Base-by-base conservation (phyloP, 2,797 vertebrate genomes). In the Sarcoramphus papa region DNA sequence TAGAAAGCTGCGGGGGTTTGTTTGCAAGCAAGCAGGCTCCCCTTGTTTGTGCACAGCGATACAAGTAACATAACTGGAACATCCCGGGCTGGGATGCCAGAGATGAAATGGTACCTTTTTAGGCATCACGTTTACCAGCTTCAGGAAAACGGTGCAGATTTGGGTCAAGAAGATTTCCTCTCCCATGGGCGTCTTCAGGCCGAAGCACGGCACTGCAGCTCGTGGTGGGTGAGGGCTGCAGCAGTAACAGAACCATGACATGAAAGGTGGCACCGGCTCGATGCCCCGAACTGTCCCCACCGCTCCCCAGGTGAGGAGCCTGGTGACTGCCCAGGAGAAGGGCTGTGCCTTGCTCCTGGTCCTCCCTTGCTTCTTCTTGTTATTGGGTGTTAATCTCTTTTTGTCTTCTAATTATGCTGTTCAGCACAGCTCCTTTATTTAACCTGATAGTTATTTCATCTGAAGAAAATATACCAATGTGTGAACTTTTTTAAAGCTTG, bases 131-230 rank as follows among this genome's bases (percentile, higher is more conserved):
- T 10, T n/a, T 28, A 43, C 35, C 57, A 17, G 35, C 31, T 48
- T 50, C 31, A 10, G 64, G 54, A 53, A 48, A 31, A n/a, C 2
- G 10, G 28, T 14, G 14, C 24, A 8, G 53, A 33, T n/a, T 33
- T 67, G 17, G 35, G n/a, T n/a, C 20, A 20, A 18, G 31, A 50
- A 43, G 28, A 7, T 28, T 41, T 68, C 28, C 33, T 37, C 16
- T 53, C 19, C 47, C 7, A 2, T 10, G 28, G 47, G 30, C 41
- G 35, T 4, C 45, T 30, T 15, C 10, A 14, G 25, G 54, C 17
- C 2, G 1, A 50, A 59, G 62, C 9, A 1, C 21, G 1, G 35
- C 25, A 14, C 43, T 2, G 13, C 53, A 25, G 62, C 30, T 15
- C 4, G 0, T 6, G 1, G 53, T 4, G 45, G 53, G 35, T 1